Conservation (phyloP, 2,888 invertebrate genomes). For the Macaria notata region DNA sequence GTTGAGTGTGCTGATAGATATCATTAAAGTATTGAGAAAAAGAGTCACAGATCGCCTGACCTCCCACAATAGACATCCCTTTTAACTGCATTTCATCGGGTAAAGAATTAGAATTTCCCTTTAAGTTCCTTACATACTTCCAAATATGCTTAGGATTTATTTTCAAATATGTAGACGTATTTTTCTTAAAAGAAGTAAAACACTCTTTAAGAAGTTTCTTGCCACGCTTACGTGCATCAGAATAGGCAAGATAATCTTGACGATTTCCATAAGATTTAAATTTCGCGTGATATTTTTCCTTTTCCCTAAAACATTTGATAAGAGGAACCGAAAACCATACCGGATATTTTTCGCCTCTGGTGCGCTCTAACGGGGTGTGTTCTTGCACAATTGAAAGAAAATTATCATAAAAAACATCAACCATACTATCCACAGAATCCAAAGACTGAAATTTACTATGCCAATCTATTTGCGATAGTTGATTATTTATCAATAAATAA, state of each 20-base stretch:
- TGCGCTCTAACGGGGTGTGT: background rate
- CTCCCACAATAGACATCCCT: background rate
- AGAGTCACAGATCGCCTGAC: background rate
- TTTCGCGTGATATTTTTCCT: background rate
- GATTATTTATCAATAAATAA: background rate
- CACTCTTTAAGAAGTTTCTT: background rate
- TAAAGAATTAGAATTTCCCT: background rate
- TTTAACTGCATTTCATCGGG: background rate
- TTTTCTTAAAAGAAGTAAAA: no score
- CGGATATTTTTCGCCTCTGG: background rate
- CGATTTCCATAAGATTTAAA: background rate
- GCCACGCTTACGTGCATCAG: background rate
- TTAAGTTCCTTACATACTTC: background rate
- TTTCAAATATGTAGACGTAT: no score
- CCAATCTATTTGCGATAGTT: background rate
- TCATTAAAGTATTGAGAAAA: no score
- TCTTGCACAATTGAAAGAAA: background rate
- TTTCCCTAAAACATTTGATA: conserved; percentile 1
- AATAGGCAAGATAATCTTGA: background rate
- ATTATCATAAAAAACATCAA: background rate
- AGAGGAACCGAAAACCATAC: conserved; percentile 3
- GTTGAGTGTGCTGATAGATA: no score
- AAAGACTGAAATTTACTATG: background rate
- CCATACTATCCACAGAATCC: background rate
- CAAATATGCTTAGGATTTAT: no score